Base-by-base conservation (phyloP, 2,113 vertebrate species). In the Psephotus haematonotus region DNA sequence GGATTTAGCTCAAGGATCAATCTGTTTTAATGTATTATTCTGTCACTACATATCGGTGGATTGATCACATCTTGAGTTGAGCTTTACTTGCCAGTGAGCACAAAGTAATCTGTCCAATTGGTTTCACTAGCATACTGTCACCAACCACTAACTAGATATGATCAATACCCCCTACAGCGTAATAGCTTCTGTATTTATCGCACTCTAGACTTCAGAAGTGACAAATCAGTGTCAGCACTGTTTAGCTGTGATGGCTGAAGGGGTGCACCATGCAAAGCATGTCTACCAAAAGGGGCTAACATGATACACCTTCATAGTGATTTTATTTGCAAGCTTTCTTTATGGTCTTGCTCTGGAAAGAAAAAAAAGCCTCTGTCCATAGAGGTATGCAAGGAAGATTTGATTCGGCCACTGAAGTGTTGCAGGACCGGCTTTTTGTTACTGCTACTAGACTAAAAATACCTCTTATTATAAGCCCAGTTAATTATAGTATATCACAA, bases 11-110 rank as follows among this genome's bases (percentile, higher is more conserved):
- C 3, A 41, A 80, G 72, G 75, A 87, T 93, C 93, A 78, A 70
- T 95, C 84, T 90, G n/a, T 41, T 77, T 85, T 85, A 92, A 86
- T 92, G n/a, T 72, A 75, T 93, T 88, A 77, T 55, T 95, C 88
- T 96, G 92, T 92, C 95, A 93, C 33, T 63, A 23, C 1, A 68
- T 70, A 88, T 86, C 81, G 82, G 57, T 64, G 75, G 93, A 95
- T 91, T 93, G 75, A 89, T 90, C 85, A 93, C 89, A 86, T 88
- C 50, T 78, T 43, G 71, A 95, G 75, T 59, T 31, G 50, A 81
- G 91, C 49, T 78, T 71, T 35, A 50, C 49, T 93, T 20, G 16
- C 35, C 80, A 86, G 31, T 0, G 4, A 96, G 82, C 90, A 75
- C 68, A 67, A 47, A 76, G 88, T 44, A 85, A 81, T 75, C 13